Evolutionary conservation across 2,113 vertebrate species (phyloP), one percentile per base, ranked within the genome.

Genomic region (Mixornis gularis): DNA sequence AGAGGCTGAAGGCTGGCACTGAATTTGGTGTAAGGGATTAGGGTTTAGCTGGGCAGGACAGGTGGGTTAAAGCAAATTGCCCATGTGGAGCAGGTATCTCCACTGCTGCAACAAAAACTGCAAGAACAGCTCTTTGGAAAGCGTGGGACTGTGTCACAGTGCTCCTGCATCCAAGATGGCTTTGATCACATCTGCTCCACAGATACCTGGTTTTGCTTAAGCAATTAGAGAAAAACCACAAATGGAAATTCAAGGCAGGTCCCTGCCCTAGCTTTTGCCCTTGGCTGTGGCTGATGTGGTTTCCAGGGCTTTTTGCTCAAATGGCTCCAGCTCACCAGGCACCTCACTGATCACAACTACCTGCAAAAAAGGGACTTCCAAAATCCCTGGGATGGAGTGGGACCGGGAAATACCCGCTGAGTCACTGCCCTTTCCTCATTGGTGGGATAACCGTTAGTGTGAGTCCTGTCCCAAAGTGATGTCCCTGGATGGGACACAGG

Each of bases 71-170:
- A 86, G 63, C 15, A 24, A 51, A 62, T 79, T 8, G 6, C 40
- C 49, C 5, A 4, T 2, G 16, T 0, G 2, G 84, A 58, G 90
- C 85, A 63, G 64, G 34, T 41, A 19, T 62, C 40, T 36, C 56
- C 62, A n/a, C 10, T 0, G 0, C 40, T 26, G 25, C 3, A 2
- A 41, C 4, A 16, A 25, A 69, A 56, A 21, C 2, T 24, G 30
- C 19, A 11, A 13, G 63, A 19, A 27, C 1, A 7, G 53, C 56
- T 52, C 2, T n/a, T 60, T 4, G 22, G 58, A 0, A 5, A 48
- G 48, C 0, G 0, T 0, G 5, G 65, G 15, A 46, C 38, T 0
- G 0, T 72, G 74, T 55, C 12, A 1, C 0, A 10, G 68, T 29
- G 83, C 72, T 78, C 18, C 66, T 2, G 14, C 3, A 0, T n/a